Conservation (phyloP, 2,113 vertebrate species). For the Xiphophorus couchianus region DNA sequence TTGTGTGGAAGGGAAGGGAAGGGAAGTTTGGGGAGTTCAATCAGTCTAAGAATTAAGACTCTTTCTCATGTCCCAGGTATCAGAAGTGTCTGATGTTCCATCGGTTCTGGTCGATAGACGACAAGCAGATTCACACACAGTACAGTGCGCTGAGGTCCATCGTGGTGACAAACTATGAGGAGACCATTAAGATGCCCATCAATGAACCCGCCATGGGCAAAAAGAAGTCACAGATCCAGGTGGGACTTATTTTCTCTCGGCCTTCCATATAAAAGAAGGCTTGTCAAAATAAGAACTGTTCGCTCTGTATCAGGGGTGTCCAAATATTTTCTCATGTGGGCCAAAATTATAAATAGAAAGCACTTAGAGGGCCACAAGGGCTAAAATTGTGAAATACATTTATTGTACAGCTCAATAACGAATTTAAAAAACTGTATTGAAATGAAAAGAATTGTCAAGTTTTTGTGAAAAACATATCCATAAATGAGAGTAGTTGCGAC, state of each 20-base stretch:
- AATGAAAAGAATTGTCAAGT: too few species aligned
- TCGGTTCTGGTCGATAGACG: constrained; percentile 87
- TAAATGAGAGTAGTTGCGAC: too few species aligned
- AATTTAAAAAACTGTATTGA: too few species aligned
- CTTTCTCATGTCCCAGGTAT: constrained; percentile 77
- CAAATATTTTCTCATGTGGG: too few species aligned
- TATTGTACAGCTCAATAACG: too few species aligned
- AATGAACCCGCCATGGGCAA: constrained; percentile 83
- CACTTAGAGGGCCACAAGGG: too few species aligned
- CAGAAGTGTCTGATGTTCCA: constrained; percentile 85
- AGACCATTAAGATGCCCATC: constrained; percentile 89
- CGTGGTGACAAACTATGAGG: constrained; percentile 86
- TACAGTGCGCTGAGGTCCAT: constrained; percentile 85
- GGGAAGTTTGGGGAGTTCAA: neutral
- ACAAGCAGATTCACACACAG: constrained; percentile 85
- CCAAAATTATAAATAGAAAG: too few species aligned
- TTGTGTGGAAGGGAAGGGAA: too few species aligned
- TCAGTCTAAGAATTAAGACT: neutral
- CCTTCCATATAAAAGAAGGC: neutral
- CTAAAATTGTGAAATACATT: too few species aligned
- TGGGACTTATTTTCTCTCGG: constrained; percentile 32
- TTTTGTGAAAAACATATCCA: too few species aligned
- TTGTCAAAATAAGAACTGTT: too few species aligned
- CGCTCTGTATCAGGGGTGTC: too few species aligned
- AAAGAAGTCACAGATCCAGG: constrained; percentile 86